phyloP scores from a whole-genome alignment of 2,797 vertebrate genomes.

The Spinibarbus caldwelli region DNA sequence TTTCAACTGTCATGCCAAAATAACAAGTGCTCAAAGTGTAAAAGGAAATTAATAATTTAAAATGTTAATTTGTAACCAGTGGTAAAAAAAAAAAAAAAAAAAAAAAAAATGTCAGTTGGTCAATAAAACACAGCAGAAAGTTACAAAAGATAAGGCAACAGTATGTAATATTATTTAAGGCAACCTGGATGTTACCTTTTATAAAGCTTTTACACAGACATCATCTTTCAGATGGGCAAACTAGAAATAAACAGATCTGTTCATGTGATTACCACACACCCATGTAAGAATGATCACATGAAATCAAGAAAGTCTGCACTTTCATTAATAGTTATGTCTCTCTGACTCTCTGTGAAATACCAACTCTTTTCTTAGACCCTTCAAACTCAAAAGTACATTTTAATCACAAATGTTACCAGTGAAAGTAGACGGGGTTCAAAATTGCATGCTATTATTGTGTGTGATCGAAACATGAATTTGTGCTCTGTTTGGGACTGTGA shows the following conservation, averaged over 20 bases:
- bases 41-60: background rate
- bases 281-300: background rate
- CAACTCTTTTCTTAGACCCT: background rate
- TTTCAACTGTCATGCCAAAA: background rate
- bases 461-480: background rate
- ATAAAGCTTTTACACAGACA: background rate
- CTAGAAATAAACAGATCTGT: background rate
- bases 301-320: background rate
- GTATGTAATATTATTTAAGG: background rate
- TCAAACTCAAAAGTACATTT: background rate
- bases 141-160: background rate
- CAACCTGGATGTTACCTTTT: background rate
- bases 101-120: background rate
- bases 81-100: background rate
- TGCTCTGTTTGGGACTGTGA: constrained; percentile 27
- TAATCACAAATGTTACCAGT: background rate
- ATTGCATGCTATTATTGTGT: background rate
- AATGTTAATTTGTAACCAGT: background rate
- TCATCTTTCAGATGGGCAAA: background rate
- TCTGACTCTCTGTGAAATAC: background rate
- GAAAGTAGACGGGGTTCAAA: background rate
- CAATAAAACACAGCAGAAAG: background rate
- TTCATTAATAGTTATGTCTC: background rate
- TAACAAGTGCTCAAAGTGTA: background rate
- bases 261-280: background rate